These are phyloP conservation scores for Todus mexicanus DNA, from an alignment of 2,797 vertebrate genomes.

Conservation along the genomic window DNA sequence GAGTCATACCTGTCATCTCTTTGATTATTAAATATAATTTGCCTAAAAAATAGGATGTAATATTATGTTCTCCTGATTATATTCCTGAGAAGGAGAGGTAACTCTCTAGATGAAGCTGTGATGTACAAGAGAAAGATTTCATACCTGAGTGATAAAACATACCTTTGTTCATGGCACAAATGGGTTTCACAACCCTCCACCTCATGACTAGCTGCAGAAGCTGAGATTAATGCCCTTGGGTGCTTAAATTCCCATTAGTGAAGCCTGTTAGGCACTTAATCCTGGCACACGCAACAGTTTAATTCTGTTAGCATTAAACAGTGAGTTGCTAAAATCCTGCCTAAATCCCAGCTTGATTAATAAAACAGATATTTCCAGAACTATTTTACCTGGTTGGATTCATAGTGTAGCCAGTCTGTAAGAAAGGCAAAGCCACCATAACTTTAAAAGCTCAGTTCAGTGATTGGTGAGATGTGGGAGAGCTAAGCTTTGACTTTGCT, in stretches of 20 bases:
- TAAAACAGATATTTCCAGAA: not conserved
- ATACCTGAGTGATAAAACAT: not conserved
- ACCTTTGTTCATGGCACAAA: not conserved
- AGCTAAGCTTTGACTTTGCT: not conserved
- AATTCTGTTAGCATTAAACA: not conserved
- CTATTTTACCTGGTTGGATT: not conserved
- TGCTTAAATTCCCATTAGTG: not conserved
- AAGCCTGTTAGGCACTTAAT: not conserved
- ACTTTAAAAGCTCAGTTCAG: not conserved
- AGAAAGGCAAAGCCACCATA: not conserved
- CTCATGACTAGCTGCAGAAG: not conserved
- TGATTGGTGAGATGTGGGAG: not conserved
- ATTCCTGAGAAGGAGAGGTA: not conserved
- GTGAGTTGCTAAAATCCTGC: not conserved
- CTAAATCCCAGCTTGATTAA: not conserved
- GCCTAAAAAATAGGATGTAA: not conserved
- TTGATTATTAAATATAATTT: not conserved
- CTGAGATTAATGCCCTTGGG: not conserved
- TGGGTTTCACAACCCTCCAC: not conserved
- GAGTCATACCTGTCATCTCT: not conserved
- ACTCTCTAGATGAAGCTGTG: not conserved
- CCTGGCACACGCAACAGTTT: not conserved
- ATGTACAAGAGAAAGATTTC: not conserved
- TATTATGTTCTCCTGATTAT: not conserved
- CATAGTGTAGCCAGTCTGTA: not conserved